Evolutionary conservation across 2,113 vertebrate species (phyloP), one percentile per base, ranked within the genome.

Genomic region (Chrysochloris asiatica): DNA sequence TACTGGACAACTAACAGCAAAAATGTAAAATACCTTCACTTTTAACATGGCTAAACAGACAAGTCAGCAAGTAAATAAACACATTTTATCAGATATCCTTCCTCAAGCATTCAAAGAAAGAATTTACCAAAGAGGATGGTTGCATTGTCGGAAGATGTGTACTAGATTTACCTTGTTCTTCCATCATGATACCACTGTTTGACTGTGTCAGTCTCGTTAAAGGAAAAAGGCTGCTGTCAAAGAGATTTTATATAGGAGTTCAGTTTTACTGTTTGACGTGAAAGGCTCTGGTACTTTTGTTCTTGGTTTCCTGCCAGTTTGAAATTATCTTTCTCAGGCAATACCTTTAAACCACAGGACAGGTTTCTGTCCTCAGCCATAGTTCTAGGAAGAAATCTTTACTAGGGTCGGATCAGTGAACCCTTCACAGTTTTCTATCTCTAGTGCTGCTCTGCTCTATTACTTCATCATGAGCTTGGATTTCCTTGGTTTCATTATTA

Each of bases 281-380:
- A n/a, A 47, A 88, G 16, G 13, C 9, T 45, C 26, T 56, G 43
- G 50, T 61, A 2, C 1, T 36, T 38, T 24, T 71, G 21, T 9
- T 76, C 69, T 2, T 54, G n/a, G 13, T 33, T 9, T 78, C 36
- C n/a, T 11, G 8, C 36, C 24, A 24, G 3, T 12, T 3, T 30
- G 1, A n/a, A 47, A 2, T 14, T 43, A 1, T 33, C 36, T 79
- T 69, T 52, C 16, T 67, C 10, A 16, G 69, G 28, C 13, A 21
- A 73, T 11, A 33, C 6, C 30, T 9, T 17, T 52, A 8, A 19
- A 8, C 10, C 9, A 3, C 6, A 21, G 13, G 13, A 21, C 1
- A 36, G 8, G 3, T 1, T 8, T 4, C 7, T 28, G 11, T 0
- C 1, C 6, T 69, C 5, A 52, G 48, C 30, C 36, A 71, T 14